A percentile compares a stretch with the other conserved stretches of the same genome.
These are phyloP conservation scores for Grantiella picta DNA, from an alignment of 2,113 vertebrate species.

Conservation along the genomic window DNA sequence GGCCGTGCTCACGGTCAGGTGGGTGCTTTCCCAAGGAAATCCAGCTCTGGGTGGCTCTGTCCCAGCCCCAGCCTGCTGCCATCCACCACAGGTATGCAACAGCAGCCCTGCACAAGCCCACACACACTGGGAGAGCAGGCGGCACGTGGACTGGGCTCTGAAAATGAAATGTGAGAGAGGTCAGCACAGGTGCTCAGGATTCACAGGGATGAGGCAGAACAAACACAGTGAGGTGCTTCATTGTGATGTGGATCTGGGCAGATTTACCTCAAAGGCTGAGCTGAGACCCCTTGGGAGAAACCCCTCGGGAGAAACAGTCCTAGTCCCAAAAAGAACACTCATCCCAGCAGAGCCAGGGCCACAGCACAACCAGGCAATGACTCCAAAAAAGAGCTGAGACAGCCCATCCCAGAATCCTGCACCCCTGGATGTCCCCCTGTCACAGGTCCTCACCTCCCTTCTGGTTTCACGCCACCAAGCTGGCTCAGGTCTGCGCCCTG, in stretches of 20 bases:
- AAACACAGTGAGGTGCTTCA: background rate
- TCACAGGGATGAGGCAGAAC: background rate
- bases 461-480: background rate
- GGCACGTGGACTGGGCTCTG: background rate
- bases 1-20: background rate
- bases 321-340: background rate
- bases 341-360: background rate
- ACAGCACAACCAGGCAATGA: background rate
- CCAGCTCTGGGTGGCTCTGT: accelerated
- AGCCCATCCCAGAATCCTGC: background rate
- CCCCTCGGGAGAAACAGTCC: background rate
- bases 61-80: background rate
- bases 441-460: background rate
- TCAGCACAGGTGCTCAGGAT: background rate
- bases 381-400: background rate
- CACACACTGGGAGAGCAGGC: background rate
- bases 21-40: background rate
- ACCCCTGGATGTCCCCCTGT: background rate
- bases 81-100: background rate
- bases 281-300: background rate
- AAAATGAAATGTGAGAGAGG: background rate
- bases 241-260: background rate
- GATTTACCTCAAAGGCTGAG: background rate
- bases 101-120: background rate
- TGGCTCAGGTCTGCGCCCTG: background rate